These are phyloP conservation scores for Eubasilissa splendida DNA, from an alignment of 2,888 invertebrate species.

Conservation along the genomic window DNA sequence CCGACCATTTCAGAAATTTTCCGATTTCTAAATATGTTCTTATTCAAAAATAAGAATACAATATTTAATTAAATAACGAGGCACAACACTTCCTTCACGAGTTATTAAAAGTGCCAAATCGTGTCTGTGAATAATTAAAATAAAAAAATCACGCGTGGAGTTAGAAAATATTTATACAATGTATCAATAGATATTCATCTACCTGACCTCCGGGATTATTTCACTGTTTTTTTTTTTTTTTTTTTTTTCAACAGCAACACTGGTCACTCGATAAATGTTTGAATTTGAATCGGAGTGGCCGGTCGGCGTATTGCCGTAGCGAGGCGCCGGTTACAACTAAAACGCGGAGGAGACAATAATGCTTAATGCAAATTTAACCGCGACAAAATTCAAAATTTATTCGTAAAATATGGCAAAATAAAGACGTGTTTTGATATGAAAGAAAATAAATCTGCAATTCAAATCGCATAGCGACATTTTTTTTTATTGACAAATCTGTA, in stretches of 20 bases:
- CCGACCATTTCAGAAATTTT: neutral
- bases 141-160: too few relatives aligned
- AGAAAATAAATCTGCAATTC: constrained; percentile 15
- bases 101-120: too few relatives aligned
- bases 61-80: neutral
- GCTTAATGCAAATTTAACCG: constrained; percentile 3
- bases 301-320: constrained; percentile 2
- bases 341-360: constrained; percentile 2
- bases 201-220: neutral
- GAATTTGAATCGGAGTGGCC: neutral
- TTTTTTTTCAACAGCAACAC: neutral
- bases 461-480: neutral
- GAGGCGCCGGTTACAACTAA: neutral
- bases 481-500: neutral
- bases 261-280: neutral
- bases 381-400: constrained; percentile 2
- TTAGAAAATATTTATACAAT: too few relatives aligned
- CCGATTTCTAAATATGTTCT: neutral
- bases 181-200: too few relatives aligned
- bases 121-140: too few relatives aligned
- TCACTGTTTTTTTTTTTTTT: neutral
- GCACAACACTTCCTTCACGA: too few relatives aligned
- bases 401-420: constrained; percentile 9
- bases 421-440: neutral
- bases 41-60: neutral